Base-by-base conservation (phyloP, 2,888 invertebrate species). In the Laspeyria flexula region DNA sequence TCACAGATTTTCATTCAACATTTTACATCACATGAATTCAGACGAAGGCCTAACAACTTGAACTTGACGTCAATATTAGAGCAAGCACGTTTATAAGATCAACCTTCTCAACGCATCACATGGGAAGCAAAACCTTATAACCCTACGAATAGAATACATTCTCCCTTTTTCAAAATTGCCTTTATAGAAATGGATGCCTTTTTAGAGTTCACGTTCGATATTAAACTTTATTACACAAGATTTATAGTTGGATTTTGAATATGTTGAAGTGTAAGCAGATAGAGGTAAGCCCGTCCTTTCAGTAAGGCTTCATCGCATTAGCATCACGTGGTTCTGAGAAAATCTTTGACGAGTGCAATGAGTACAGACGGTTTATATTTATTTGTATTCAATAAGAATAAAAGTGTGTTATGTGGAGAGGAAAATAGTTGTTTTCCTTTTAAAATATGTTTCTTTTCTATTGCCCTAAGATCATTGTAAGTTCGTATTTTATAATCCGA, bases 291-390 rank as follows among this genome's bases (percentile, higher is more conserved):
- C 52, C 58, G 82, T 66, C 81, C 81, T 81, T 73, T 70, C 68
- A 43, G 44, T 76, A 66, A 21, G 85, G 79, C 73, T 81, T 86
- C 88, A 87, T 88, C 86, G 84, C 82, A 85, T 88, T 87, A 88
- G 48, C 43, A 49, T 69, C 74, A 77, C 78, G 76, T 80, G 71
- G 73, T 65, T 43, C 55, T 61, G 55, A 68, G 73, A 73, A 79
- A 82, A 79, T 81, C 73, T 80, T 71, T 67, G 50, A 79, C 55
- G 58, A 65, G 49, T 75, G 68, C 60, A 67, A 54, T 53, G 55
- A 55, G 55, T 18, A 18, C 9, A 34, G 7, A 33, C 15, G 15
- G n/a, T 34, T 16, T 1, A 15, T 34, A n/a, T n/a, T 13, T 34
- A 34, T 18, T 15, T 16, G 34, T 4, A 18, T 10, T 34, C 1